These are phyloP conservation scores for Maniola jurtina DNA, from an alignment of 1,140 invertebrate species.

Conservation along the genomic window DNA sequence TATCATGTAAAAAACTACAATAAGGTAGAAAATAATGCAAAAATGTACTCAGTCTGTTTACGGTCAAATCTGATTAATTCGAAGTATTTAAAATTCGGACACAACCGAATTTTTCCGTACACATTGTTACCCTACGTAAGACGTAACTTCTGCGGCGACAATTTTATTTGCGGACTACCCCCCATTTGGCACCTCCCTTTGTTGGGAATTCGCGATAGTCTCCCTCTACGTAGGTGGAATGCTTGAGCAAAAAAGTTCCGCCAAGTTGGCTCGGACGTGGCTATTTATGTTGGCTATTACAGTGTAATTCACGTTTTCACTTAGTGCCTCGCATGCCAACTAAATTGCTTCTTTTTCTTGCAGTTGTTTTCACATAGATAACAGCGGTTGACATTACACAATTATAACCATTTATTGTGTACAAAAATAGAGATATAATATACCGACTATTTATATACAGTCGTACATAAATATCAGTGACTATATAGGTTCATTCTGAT, in stretches of 20 bases:
- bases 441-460: too few species aligned
- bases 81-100: too few species aligned
- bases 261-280: slow-evolving; percentile 36
- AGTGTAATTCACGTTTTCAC: slow-evolving; percentile 36
- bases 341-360: slow-evolving; percentile 15
- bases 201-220: slow-evolving; percentile 43
- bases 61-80: too few species aligned
- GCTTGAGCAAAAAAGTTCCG: slow-evolving; percentile 41
- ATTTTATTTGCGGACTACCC: slow-evolving; percentile 61
- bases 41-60: too few species aligned
- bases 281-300: slow-evolving; percentile 40
- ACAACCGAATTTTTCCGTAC: not conserved
- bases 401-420: too few species aligned
- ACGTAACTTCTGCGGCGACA: slow-evolving; percentile 55
- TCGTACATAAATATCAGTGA: too few species aligned
- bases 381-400: not conserved
- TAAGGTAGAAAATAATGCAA: too few species aligned
- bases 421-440: too few species aligned
- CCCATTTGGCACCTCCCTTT: slow-evolving; percentile 55
- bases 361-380: slow-evolving; percentile 16
- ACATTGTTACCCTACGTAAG: slow-evolving; percentile 41
- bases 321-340: slow-evolving; percentile 23
- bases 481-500: too few species aligned
- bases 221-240: slow-evolving; percentile 41
- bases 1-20: too few species aligned